Evolutionary conservation across 2,888 invertebrate species (phyloP), one percentile per base, ranked within the genome.

Genomic region (Boloria selene): DNA sequence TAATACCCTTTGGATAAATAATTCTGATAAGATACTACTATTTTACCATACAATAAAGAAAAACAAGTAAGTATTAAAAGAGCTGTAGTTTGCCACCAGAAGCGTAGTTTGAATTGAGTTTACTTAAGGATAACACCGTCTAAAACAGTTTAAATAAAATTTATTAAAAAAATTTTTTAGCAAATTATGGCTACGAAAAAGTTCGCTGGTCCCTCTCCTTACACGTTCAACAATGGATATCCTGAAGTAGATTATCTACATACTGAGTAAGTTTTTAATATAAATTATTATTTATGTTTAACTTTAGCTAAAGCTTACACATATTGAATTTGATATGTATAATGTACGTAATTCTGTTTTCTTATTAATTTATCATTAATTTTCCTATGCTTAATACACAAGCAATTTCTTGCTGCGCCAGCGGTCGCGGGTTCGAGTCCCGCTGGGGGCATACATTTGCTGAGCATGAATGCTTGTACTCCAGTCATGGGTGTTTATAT

Each of bases 121-220:
- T 18, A 7, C 14, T 22, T 18, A 22, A 22, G 14, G 6, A 55
- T 3, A 18, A 10, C 10, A 38, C 31, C 17, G 14, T 13, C 14
- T 17, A 44, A 13, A 26, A 31, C 1, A 31, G n/a, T 6, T 13
- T 54, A 31, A 53, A 10, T 26, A 6, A 10, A 38, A 53, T 53
- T 10, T 10, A 16, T 17, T 16, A 44, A 31, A 7, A 0, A 5
- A 17, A 2, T 16, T 38, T 18, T 3, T 3, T 38, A 31, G 49
- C 13, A 17, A 52, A 38, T 38, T 72, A 93, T 94, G 94, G 93
- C 93, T 5, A 93, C 93, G 10, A 75, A 77, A 18, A 88, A 93
- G 74, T 94, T 92, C 73, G 86, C 86, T 42, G 89, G 87, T 52
- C 80, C 86, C 42, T 93, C 94, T 13, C 93, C 93, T 1, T 94